These are phyloP conservation scores for Platyrinchus mystaceus DNA, from an alignment of 2,797 vertebrate genomes.

Conservation along the genomic window DNA sequence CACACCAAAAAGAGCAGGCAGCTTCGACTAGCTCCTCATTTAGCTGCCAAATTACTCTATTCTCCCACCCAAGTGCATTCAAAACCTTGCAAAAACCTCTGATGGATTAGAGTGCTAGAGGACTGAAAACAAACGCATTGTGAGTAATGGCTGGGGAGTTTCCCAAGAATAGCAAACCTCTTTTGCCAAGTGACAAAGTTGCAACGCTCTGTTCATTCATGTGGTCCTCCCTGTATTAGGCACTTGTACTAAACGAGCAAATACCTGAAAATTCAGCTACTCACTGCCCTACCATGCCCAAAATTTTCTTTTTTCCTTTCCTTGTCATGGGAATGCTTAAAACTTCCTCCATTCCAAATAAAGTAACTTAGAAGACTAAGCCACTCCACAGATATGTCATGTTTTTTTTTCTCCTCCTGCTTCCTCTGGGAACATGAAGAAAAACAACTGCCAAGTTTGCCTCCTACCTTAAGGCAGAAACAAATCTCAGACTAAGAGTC, in stretches of 20 bases:
- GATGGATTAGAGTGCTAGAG: rapidly evolving
- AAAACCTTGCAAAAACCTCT: neutral
- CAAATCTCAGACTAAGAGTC: neutral
- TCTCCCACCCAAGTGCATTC: neutral
- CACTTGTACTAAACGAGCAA: neutral
- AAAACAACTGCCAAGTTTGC: neutral
- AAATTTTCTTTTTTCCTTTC: neutral
- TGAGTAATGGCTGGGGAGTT: neutral
- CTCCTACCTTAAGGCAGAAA: neutral
- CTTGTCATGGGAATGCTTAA: neutral
- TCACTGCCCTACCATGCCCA: neutral
- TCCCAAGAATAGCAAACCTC: neutral
- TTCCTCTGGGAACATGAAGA: neutral
- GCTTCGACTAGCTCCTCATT: neutral
- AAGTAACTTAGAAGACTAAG: neutral
- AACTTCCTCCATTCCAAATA: neutral
- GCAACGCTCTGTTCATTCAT: neutral
- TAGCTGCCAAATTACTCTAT: neutral
- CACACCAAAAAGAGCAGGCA: neutral
- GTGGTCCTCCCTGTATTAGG: neutral
- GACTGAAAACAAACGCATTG: neutral
- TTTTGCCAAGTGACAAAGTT: rapidly evolving
- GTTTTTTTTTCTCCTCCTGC: neutral
- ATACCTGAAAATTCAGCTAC: neutral
- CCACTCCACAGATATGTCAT: rapidly evolving